Evolutionary conservation across 37 sponge, comb jelly and placozoan genomes (phyloP), one percentile per base, ranked within the genome.

Genomic region (Bolinopsis microptera): DNA sequence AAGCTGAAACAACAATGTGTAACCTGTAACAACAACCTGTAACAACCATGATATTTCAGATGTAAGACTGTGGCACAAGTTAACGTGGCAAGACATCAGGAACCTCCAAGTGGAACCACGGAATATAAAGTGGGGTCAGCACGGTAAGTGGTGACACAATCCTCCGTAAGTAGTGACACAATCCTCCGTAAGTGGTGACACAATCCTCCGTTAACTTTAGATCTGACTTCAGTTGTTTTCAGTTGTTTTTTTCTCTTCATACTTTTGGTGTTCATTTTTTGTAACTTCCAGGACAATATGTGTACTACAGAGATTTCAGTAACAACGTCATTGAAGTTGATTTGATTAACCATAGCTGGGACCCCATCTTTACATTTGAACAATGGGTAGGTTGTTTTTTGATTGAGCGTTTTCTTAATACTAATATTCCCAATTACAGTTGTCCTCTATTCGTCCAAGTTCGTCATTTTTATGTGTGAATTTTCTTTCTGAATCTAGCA

Each of bases 201-300:
- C n/a, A n/a, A n/a, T n/a, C n/a, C n/a, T n/a, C n/a, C n/a, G n/a
- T n/a, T n/a, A n/a, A n/a, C n/a, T n/a, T n/a, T n/a, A n/a, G n/a
- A n/a, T n/a, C n/a, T n/a, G n/a, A n/a, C n/a, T n/a, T n/a, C n/a
- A n/a, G n/a, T n/a, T n/a, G n/a, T n/a, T n/a, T n/a, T n/a, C n/a
- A n/a, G n/a, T n/a, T n/a, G n/a, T n/a, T n/a, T n/a, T n/a, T n/a
- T n/a, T n/a, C n/a, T n/a, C n/a, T n/a, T n/a, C n/a, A n/a, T n/a
- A n/a, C n/a, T n/a, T n/a, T n/a, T n/a, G n/a, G n/a, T n/a, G n/a
- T n/a, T n/a, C n/a, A n/a, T n/a, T n/a, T n/a, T n/a, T n/a, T n/a
- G n/a, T n/a, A n/a, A n/a, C n/a, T 80, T 80, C 22, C 82, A 80
- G 82, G 82, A 30, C 82, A 31, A 21, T 80, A 80, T 33, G 82